phyloP scores from a whole-genome alignment of 2,113 vertebrate genomes.

The Girardinichthys multiradiatus region DNA sequence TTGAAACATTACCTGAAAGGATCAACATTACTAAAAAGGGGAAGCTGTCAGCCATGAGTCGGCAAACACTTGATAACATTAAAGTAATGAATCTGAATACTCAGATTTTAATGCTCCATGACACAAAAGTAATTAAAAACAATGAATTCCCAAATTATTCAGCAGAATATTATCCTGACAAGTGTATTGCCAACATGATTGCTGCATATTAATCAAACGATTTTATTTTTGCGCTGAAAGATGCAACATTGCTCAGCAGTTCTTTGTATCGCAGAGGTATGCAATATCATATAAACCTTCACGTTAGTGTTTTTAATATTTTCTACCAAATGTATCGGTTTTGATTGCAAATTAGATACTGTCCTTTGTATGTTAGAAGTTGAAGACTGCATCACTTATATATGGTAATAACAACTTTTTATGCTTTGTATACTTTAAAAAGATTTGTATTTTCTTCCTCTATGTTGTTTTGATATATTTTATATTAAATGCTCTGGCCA shows the following conservation, averaged over 20 bases:
- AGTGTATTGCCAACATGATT: background rate
- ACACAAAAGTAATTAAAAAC: background rate
- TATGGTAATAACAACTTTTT: conserved; percentile 25
- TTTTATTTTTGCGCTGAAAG: background rate
- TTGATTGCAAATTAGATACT: conserved; percentile 3
- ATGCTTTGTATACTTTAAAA: background rate
- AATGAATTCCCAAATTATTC: background rate
- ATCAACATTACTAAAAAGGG: background rate
- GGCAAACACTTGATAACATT: background rate
- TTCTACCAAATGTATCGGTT: conserved; percentile 14
- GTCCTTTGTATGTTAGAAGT: background rate
- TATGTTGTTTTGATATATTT: conserved; percentile 3
- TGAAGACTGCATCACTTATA: conserved; percentile 12
- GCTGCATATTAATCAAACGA: background rate
- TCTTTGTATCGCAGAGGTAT: conserved; percentile 18
- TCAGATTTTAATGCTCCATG: background rate
- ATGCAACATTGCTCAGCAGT: conserved; percentile 31
- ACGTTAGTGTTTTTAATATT: background rate
- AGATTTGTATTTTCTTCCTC: conserved; percentile 2
- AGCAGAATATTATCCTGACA: background rate
- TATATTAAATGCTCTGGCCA: conserved; percentile 12
- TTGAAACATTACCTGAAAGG: background rate
- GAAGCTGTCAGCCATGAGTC: background rate
- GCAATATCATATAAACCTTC: conserved; percentile 15
- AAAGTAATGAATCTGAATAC: background rate